Base-by-base conservation (phyloP, 2,797 vertebrate species). In the Nannoperca obscura region DNA sequence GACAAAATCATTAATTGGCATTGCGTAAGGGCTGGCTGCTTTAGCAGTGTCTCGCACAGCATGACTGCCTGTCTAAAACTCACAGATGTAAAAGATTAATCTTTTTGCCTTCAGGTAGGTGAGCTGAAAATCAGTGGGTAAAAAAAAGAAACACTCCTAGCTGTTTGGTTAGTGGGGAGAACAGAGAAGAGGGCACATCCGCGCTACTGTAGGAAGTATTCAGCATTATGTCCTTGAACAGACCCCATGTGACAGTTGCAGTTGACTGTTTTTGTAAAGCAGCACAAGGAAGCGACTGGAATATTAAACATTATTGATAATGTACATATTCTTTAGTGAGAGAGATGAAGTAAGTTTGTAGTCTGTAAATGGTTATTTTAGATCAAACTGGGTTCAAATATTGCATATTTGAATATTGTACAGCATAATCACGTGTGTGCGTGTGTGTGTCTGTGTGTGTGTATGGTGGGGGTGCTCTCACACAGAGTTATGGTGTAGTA, bases 1-100 rank as follows among this genome's bases (percentile, higher is more conserved):
- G 96, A 97, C 96, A 97, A 98, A 97, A 96, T 95, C 95, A 97
- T 97, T 97, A 95, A 96, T 97, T 97, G 96, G 92, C 95, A 90
- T 95, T 95, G 96, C 87, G 94, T 96, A 95, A 96, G 89, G 90
- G 83, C 94, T 94, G 84, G 91, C 93, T 93, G 91, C 90, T 88
- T 94, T 93, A 94, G 92, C 93, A 90, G 92, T 95, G 96, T 97
- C 96, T 95, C 82, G 95, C 96, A 93, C 95, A 96, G 95, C 93
- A 72, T 95, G 96, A 95, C 93, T 80, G 95, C 92, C 95, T 96
- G 96, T 97, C 95, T 95, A 95, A 96, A 96, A 95, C 94, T 96
- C 94, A 90, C 92, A 92, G 88, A 89, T 93, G 92, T 95, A 93
- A 95, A 94, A 96, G 95, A 96, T 96, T 95, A 95, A 95, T 95